phyloP scores from a whole-genome alignment of 2,113 vertebrate genomes.

The Ameiurus melas region DNA sequence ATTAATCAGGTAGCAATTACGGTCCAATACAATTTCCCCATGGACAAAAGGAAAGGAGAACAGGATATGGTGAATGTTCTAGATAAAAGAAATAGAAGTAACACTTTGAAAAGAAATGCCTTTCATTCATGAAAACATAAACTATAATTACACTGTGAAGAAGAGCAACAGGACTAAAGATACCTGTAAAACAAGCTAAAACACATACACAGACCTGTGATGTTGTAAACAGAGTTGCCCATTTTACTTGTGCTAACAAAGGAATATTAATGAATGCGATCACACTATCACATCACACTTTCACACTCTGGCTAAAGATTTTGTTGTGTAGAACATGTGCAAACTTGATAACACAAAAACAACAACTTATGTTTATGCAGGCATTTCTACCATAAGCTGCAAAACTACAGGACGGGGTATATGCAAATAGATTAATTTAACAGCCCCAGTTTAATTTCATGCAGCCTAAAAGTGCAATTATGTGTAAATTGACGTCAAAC shows the following conservation, averaged over 20 bases:
- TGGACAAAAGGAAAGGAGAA: constrained; percentile 1
- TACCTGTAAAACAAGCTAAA: constrained; percentile 1
- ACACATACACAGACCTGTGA: constrained; percentile 1
- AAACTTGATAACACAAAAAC: background rate
- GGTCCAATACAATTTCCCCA: background rate
- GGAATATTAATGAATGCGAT: background rate
- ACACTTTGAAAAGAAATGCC: background rate
- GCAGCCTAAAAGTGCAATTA: background rate
- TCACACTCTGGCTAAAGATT: background rate
- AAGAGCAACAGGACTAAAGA: background rate
- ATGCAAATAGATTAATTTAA: background rate
- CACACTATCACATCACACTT: background rate
- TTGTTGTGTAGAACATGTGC: background rate
- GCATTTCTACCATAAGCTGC: background rate
- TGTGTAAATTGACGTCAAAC: background rate
- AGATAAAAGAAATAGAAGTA: constrained; percentile 6
- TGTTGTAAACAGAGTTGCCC: background rate
- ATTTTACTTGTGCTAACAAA: background rate
- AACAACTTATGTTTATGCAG: background rate
- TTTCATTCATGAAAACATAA: background rate
- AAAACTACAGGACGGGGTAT: background rate
- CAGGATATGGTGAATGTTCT: background rate
- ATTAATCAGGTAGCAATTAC: constrained; percentile 18
- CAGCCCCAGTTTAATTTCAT: background rate
- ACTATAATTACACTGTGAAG: background rate